phyloP scores from a whole-genome alignment of 2,797 vertebrate species.

The Anabacerthia variegaticeps region DNA sequence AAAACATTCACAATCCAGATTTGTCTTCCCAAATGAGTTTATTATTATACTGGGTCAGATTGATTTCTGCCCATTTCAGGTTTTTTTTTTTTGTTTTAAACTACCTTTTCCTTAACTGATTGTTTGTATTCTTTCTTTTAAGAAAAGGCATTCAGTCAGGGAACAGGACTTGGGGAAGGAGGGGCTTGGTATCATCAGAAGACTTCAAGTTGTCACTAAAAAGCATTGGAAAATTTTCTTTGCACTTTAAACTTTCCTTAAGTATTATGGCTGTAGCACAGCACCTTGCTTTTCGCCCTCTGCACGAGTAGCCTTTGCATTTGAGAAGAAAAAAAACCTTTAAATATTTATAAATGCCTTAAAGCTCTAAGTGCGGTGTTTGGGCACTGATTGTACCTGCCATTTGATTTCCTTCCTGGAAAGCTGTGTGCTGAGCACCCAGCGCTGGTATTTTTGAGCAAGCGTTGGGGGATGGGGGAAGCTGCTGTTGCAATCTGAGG shows the following conservation, averaged over 20 bases:
- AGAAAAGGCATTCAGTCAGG: not conserved
- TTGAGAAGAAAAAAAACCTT: not conserved
- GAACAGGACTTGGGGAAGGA: not conserved
- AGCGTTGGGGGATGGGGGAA: not conserved
- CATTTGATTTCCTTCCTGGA: not conserved
- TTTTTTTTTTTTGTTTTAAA: not conserved
- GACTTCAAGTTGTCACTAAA: not conserved
- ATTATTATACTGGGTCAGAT: not conserved
- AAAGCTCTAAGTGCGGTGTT: not conserved
- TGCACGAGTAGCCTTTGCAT: not conserved
- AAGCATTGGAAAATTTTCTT: not conserved
- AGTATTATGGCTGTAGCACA: not conserved
- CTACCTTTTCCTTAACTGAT: not conserved
- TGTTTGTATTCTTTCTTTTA: not conserved
- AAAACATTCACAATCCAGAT: not conserved
- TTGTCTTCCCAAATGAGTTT: not conserved
- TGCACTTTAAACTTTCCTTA: slow-evolving; percentile 30
- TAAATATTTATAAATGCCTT: not conserved
- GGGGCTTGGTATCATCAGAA: not conserved
- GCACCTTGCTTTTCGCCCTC: not conserved
- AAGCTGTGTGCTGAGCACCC: not conserved
- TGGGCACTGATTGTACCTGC: not conserved
- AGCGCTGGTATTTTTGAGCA: not conserved
- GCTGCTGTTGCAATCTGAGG: not conserved
- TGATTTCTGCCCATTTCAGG: not conserved